phyloP scores from a whole-genome alignment of 2,888 invertebrate species.

The Xanthorhoe spadicearia region DNA sequence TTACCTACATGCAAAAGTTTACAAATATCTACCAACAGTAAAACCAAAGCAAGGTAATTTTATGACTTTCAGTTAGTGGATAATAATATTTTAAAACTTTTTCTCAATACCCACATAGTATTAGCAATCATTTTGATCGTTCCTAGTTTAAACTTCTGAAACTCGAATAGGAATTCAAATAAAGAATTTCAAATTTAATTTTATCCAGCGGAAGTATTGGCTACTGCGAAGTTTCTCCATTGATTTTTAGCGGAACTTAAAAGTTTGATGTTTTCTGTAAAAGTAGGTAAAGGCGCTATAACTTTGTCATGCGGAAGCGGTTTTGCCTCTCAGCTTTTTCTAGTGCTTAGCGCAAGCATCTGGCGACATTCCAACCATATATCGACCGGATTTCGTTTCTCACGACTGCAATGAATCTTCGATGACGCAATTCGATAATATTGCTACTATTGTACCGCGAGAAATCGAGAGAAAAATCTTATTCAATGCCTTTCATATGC shows the following conservation, averaged over 20 bases:
- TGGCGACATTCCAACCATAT: slow-evolving; percentile 63
- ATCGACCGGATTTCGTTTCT: slow-evolving; percentile 55
- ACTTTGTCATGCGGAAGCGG: slow-evolving; percentile 37
- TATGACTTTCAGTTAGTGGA: too few species aligned
- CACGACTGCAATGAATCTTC: slow-evolving; percentile 53
- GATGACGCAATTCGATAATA: slow-evolving; percentile 40
- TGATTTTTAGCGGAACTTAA: background rate
- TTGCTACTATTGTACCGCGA: slow-evolving; percentile 27
- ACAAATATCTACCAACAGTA: too few species aligned
- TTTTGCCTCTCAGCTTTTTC: slow-evolving; percentile 49
- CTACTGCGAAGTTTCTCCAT: slow-evolving; percentile 1
- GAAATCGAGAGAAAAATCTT: background rate
- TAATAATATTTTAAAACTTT: too few species aligned
- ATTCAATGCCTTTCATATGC: background rate
- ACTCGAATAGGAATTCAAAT: background rate
- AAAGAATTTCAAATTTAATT: slow-evolving; percentile 3
- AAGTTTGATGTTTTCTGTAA: slow-evolving; percentile 13
- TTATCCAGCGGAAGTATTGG: slow-evolving; percentile 9
- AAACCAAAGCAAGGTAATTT: too few species aligned
- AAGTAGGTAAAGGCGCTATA: slow-evolving; percentile 19
- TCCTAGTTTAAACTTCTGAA: background rate
- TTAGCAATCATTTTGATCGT: too few species aligned
- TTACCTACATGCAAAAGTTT: too few species aligned
- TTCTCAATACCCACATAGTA: too few species aligned
- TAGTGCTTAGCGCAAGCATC: slow-evolving; percentile 44